phyloP scores from a whole-genome alignment of 2,888 invertebrate species.

The Lepidonotus clava region DNA sequence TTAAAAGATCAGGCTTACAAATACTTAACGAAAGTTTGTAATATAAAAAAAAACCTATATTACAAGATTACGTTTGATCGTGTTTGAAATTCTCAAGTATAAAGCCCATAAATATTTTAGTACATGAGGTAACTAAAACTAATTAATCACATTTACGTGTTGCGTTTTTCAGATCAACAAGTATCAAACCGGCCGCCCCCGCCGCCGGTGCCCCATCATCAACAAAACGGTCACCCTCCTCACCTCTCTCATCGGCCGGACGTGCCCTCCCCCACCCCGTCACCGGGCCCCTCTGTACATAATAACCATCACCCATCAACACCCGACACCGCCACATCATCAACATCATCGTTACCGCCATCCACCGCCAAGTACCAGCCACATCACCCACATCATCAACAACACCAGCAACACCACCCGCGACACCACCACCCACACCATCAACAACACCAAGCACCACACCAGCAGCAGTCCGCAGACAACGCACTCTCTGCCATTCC shows the following conservation, averaged over 20 bases:
- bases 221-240: not conserved
- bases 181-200: slow-evolving; percentile 14
- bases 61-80: too few species aligned
- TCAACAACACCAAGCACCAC: not conserved
- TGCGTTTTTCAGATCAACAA: slow-evolving; percentile 9
- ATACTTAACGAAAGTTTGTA: too few species aligned
- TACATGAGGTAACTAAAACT: not conserved
- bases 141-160: not conserved
- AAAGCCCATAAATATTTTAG: not conserved
- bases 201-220: slow-evolving; percentile 22
- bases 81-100: too few species aligned
- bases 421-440: not conserved
- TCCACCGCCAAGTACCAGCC: not conserved
- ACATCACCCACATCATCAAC: not conserved
- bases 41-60: too few species aligned
- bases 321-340: not conserved
- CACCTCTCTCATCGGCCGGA: not conserved
- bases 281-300: slow-evolving; percentile 27
- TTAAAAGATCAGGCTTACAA: too few species aligned
- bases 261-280: not conserved
- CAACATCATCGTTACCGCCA: not conserved
- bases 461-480: slow-evolving; percentile 12
- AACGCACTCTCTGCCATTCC: slow-evolving; percentile 33
- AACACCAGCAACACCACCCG: not conserved
- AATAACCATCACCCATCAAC: not conserved